Base-by-base conservation (phyloP, 2,888 invertebrate species). In the Priapulus caudatus region DNA sequence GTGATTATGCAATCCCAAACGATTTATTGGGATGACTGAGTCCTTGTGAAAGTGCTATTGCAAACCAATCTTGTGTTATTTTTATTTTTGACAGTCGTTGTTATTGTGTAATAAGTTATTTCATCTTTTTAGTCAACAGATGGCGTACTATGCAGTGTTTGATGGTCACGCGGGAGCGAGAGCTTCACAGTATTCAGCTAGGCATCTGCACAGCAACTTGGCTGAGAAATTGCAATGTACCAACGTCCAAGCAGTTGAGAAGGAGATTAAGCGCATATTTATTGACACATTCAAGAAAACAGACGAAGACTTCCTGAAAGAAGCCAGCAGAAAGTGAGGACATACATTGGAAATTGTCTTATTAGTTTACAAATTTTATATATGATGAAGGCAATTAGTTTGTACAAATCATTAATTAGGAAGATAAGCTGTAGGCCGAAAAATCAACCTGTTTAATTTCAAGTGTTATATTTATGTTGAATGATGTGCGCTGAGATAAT, bases 121-220 rank as follows among this genome's bases (percentile, higher is more conserved):
- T n/a, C n/a, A n/a, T n/a, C 51, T 24, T 60, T 63, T 16, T 62
- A 72, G 72, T 33, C 58, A 58, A 23, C 63, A 71, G 2, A 54
- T 70, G 19, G 65, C 72, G 1, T 64, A 70, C 50, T 75, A 70
- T 58, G 74, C 67, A 20, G 72, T 76, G 43, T 75, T 72, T 64
- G 76, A 76, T 63, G 76, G 76, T 2, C 76, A 76, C 59, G 73
- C 67, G 33, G 76, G 76, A 46, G 56, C 61, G 2, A 61, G 69
- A 55, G 75, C 75, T 15, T 67, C 76, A 23, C 66, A 67, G 56
- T 73, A 66, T 62, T 70, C 73, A 59, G 69, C 72, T 45, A 60
- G 65, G 55, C 61, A 67, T 59, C 63, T 74, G 58, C 72, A 69
- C 61, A 61, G 60, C 59, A 65, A 65, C 60, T 62, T 76, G 52